Conservation (phyloP, 2,797 vertebrate species). For the Acrocephalus scirpaceus region DNA sequence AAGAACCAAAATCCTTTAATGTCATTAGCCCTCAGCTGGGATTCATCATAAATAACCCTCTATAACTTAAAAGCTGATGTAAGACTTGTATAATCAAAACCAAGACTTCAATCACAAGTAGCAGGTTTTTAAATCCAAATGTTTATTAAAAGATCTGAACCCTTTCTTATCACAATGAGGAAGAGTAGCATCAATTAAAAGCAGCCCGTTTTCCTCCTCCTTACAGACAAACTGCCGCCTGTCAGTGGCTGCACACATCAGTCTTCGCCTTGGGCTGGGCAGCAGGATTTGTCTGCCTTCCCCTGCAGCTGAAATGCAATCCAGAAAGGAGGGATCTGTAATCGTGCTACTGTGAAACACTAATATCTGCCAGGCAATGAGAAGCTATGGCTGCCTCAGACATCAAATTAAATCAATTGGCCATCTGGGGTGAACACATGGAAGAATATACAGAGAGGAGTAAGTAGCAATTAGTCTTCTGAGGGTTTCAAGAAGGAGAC, state of each 20-base stretch:
- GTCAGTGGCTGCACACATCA: neutral
- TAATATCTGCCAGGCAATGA: neutral
- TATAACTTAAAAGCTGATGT: neutral
- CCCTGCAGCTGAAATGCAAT: neutral
- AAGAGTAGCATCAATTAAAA: neutral
- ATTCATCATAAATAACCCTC: neutral
- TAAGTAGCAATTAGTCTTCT: slow-evolving; percentile 40
- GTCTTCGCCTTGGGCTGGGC: neutral
- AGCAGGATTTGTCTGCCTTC: neutral
- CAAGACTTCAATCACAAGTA: neutral
- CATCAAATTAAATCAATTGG: slow-evolving; percentile 53
- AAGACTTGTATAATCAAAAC: neutral
- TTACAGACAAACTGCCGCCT: neutral
- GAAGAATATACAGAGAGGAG: slow-evolving; percentile 21
- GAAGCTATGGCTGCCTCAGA: neutral
- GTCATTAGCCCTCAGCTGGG: neutral
- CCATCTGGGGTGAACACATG: slow-evolving; percentile 53
- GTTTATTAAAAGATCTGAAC: neutral
- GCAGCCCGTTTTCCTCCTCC: fast-evolving
- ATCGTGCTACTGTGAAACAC: neutral
- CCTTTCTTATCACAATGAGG: neutral
- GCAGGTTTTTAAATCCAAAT: neutral
- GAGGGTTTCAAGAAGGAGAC: slow-evolving; percentile 15
- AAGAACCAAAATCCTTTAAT: neutral
- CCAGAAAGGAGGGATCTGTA: slow-evolving; percentile 7